These are phyloP conservation scores for Balearica regulorum DNA, from an alignment of 2,797 vertebrate genomes.

Conservation along the genomic window DNA sequence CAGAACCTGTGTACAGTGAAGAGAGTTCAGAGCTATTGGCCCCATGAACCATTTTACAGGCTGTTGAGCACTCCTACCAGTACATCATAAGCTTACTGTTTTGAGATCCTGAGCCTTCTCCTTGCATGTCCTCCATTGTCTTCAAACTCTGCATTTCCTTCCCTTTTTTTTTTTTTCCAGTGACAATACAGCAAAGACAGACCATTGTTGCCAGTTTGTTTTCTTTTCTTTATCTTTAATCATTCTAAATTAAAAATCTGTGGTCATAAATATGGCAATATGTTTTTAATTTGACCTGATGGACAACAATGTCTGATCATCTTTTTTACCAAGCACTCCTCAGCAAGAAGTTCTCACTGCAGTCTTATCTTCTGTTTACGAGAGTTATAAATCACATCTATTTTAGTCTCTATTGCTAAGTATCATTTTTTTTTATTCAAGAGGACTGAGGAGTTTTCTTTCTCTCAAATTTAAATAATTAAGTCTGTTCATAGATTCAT, in stretches of 20 bases:
- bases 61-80: neutral
- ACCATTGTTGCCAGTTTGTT: neutral
- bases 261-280: neutral
- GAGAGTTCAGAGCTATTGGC: neutral
- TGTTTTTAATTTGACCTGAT: neutral
- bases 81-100: neutral
- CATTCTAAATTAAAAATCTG: neutral
- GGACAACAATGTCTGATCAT: neutral
- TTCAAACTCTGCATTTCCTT: neutral
- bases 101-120: neutral
- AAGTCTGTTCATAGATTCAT: neutral
- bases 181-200: neutral
- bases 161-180: neutral
- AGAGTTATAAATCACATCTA: neutral
- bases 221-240: neutral
- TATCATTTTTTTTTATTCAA: neutral
- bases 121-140: neutral
- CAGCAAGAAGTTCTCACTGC: neutral
- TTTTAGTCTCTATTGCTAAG: neutral
- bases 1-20: neutral
- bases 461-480: neutral
- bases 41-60: neutral
- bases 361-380: neutral
- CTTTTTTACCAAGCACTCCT: neutral
- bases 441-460: neutral